Evolutionary conservation across 2,113 vertebrate species (phyloP).

Genomic region (Aramus guarauna): DNA sequence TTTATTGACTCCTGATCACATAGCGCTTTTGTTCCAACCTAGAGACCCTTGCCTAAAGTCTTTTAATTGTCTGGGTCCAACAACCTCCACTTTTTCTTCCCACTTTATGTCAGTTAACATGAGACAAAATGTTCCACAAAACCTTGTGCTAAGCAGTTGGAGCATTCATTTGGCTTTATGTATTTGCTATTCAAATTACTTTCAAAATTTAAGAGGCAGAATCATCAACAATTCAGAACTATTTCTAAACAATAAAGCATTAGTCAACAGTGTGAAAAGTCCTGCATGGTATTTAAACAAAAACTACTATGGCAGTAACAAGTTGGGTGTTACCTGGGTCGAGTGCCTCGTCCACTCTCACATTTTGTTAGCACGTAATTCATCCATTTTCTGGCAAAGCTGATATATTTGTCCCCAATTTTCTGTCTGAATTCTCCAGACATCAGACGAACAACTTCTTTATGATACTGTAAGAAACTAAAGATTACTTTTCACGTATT

Average conservation of each 20-base stretch:
- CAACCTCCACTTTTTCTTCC: background rate
- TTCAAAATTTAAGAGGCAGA: background rate
- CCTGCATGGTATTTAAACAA: background rate
- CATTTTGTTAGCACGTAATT: conserved; percentile 97
- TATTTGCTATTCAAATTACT: background rate
- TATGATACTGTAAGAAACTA: conserved; percentile 87
- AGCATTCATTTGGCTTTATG: background rate
- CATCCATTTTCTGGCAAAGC: conserved; percentile 98
- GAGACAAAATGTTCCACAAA: background rate
- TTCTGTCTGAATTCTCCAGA: conserved; percentile 95
- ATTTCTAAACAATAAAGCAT: background rate
- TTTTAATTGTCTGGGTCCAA: background rate
- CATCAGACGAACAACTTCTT: conserved; percentile 98
- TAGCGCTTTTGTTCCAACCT: background rate
- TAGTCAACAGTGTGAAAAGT: background rate
- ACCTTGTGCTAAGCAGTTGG: background rate
- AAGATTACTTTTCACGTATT: conserved; percentile 30
- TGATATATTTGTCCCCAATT: conserved; percentile 95
- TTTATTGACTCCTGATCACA: background rate
- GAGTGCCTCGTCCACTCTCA: conserved; percentile 94
- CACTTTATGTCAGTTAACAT: background rate
- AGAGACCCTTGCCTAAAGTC: background rate
- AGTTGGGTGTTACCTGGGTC: conserved; percentile 84
- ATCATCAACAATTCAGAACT: background rate
- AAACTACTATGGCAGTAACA: background rate